Evolutionary conservation across 2,113 vertebrate genomes (phyloP), one percentile per base, ranked within the genome.

Genomic region (Nothobranchius furzeri): DNA sequence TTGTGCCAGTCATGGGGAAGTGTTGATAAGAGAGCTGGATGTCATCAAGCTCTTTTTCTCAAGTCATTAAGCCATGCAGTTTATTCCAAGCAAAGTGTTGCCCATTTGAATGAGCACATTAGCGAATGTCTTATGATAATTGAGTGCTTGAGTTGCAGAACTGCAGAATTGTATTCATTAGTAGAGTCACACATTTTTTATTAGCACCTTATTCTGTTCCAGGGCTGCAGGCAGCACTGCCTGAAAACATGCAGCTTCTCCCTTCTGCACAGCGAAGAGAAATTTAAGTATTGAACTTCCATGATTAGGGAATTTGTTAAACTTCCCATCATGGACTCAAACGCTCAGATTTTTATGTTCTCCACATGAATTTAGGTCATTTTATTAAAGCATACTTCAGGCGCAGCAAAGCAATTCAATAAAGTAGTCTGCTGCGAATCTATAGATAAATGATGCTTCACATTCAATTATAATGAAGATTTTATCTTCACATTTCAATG

Each of bases 121-220:
- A 90, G 79, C 64, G 54, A 87, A 88, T 87, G 82, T 88, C 84
- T 90, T 88, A 91, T 92, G 89, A 92, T 92, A 90, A 92, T 91
- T 90, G 89, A 90, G 86, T 87, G 89, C 90, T 91, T 90, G 85
- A 91, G 88, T 87, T 85, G 87, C 89, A 87, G 85, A 88, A 90
- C 82, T 84, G 88, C 86, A 87, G 87, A 90, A 91, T 83, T 75
- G 49, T 87, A 86, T 91, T 93, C 88, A 93, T 93, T 93, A 93
- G 89, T 71, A 75, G 80, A 92, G 75, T 92, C 87, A 86, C 88
- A 85, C 81, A 75, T 86, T 90, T 90, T 92, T 88, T 85, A 90
- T 92, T 91, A 92, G 83, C 90, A 89, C 89, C 78, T 91, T 87
- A 70, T 89, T 88, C 83, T 73, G 74, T 88, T 89, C 84, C 83